A percentile compares a stretch with the other conserved stretches of the same genome.
phyloP scores from a whole-genome alignment of 2,888 invertebrate genomes.

The Sycophila texana region DNA sequence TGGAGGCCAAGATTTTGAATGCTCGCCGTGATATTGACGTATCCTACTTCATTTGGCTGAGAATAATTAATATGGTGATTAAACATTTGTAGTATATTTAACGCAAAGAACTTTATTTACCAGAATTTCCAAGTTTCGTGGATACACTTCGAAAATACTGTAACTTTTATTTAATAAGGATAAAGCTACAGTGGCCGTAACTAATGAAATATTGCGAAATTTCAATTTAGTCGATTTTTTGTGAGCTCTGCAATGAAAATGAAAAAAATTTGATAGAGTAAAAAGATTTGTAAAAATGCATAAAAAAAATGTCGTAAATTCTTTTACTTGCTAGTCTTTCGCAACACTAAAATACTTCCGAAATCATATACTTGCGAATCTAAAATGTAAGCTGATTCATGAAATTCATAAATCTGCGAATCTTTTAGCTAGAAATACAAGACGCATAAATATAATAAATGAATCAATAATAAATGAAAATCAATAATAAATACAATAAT shows the following conservation, averaged over 20 bases:
- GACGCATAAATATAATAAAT: not conserved
- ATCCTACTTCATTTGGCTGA: constrained; percentile 65
- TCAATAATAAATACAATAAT: not conserved
- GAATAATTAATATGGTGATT: not conserved
- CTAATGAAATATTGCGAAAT: constrained; percentile 78
- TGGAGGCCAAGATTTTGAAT: constrained; percentile 68
- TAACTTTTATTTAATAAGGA: constrained; percentile 75
- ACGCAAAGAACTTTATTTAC: constrained; percentile 52
- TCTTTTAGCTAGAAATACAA: constrained; percentile 56
- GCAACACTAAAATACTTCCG: constrained; percentile 32
- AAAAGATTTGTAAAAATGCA: not conserved
- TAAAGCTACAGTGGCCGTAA: constrained; percentile 77
- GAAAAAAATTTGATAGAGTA: not conserved
- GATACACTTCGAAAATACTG: constrained; percentile 76
- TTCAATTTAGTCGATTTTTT: constrained; percentile 69
- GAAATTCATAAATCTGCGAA: constrained; percentile 57
- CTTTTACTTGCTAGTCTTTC: not conserved
- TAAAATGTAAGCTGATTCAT: constrained; percentile 64
- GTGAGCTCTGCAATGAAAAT: constrained; percentile 15
- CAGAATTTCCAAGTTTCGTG: constrained; percentile 64
- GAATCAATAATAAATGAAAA: not conserved
- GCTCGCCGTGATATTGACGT: constrained; percentile 68
- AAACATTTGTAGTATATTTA: not conserved
- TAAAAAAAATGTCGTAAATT: not conserved
- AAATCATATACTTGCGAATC: constrained; percentile 56